phyloP scores from a whole-genome alignment of 2,797 vertebrate genomes.

The Glyptemys insculpta region DNA sequence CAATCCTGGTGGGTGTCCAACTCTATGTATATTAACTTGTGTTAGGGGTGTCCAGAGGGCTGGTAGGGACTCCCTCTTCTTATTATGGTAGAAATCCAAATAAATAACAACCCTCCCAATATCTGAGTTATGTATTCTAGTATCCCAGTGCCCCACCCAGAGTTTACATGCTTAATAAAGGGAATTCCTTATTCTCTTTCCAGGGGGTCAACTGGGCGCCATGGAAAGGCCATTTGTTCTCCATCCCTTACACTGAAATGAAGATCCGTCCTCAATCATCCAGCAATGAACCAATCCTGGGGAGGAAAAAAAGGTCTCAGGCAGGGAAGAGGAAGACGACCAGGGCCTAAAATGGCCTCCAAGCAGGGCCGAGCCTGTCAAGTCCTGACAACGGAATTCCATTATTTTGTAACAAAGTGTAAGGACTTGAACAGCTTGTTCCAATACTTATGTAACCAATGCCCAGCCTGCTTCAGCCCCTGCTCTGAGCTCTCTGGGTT shows the following conservation, averaged over 20 bases:
- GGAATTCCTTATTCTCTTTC: neutral
- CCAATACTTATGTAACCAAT: neutral
- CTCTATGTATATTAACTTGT: neutral
- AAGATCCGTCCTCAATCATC: conserved; percentile 86
- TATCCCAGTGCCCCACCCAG: neutral
- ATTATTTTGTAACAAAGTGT: neutral
- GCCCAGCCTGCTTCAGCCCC: rapidly evolving
- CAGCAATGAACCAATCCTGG: conserved; percentile 52
- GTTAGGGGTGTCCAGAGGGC: neutral
- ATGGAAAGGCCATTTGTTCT: conserved; percentile 92
- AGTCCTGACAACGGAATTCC: neutral
- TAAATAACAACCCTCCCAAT: neutral
- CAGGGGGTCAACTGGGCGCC: conserved; percentile 94
- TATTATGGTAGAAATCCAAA: neutral
- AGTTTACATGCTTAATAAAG: neutral
- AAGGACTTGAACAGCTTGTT: conserved; percentile 13
- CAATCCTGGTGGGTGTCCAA: neutral
- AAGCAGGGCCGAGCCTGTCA: neutral
- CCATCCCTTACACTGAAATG: conserved; percentile 90
- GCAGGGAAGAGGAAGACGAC: conserved; percentile 72
- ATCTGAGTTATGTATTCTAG: neutral
- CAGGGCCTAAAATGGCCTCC: conserved; percentile 22
- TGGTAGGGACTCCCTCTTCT: neutral
- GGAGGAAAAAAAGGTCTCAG: conserved; percentile 82
- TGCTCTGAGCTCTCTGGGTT: neutral